Base-by-base conservation (phyloP, 1,140 invertebrate species). In the Neotoxoptera formosana region DNA sequence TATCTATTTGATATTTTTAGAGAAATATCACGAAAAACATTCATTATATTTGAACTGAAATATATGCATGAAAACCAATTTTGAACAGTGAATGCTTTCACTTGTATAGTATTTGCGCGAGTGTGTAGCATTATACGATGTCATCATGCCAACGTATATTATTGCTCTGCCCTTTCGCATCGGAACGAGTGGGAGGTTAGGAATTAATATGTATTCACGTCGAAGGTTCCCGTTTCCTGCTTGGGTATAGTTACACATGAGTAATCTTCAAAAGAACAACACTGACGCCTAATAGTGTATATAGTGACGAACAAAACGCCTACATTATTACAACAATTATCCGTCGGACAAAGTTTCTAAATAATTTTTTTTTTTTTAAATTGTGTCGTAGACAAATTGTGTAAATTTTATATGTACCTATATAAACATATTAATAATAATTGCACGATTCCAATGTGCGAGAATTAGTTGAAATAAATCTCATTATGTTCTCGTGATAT, bases 91-190 rank as follows among this genome's bases (percentile, higher is more conserved):
- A 56, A 56, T 56, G 51, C 88, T 89, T 89, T 89, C 88, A 89
- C 88, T 56, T 45, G 7, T n/a, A 47, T 34, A 89, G 30, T 89
- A 34, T 89, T 51, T 36, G 87, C 48, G 17, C 48, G 17, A 53
- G 48, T 89, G 87, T 89, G n/a, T 20, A 36, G 25, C 17, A 48
- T 87, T 47, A 30, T 48, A 87, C 86, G 86, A 87, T 87, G 86
- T 48, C 45, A 87, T 87, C 30, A 48, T 48, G 86, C 30, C 25
- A 87, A n/a, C 17, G 47, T n/a, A n/a, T n/a, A n/a, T 87, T 87
- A 48, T 87, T 48, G n/a, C 47, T 87, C 86, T 87, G 86, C 86
- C 86, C 86, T 87, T 87, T 87, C 86, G 86, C 86, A 48, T 87
- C 45, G 30, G 47, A 48, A 47, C 30, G 30, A 48, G 86, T 87